phyloP scores from a whole-genome alignment of 2,888 invertebrate genomes.

The Archips crataeganus region DNA sequence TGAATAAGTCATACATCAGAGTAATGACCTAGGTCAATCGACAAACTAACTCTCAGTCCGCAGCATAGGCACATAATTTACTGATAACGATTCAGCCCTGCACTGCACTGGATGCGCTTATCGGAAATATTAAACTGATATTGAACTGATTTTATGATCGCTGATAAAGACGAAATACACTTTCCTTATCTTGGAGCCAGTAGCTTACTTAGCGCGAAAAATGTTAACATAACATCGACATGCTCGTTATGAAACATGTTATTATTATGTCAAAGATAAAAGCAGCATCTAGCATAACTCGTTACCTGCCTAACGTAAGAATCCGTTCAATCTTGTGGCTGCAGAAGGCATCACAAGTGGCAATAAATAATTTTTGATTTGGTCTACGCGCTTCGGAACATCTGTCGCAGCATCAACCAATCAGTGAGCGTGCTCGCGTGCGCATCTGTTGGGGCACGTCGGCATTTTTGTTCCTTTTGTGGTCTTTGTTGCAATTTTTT shows the following conservation, averaged over 20 bases:
- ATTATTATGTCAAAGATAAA: background rate
- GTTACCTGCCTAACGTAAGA: constrained; percentile 35
- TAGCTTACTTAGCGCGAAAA: too few species aligned
- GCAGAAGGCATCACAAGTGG: constrained; percentile 49
- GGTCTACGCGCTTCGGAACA: constrained; percentile 53
- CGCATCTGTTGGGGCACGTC: constrained; percentile 72
- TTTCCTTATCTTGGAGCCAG: too few species aligned
- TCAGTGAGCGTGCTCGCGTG: constrained; percentile 67
- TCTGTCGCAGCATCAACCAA: constrained; percentile 72
- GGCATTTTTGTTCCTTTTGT: constrained; percentile 67
- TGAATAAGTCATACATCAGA: background rate
- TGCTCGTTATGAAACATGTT: too few species aligned
- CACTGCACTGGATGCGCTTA: constrained; percentile 7
- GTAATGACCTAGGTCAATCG: constrained; percentile 29
- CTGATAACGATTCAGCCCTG: constrained; percentile 17
- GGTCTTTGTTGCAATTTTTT: constrained; percentile 65
- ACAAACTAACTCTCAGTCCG: constrained; percentile 8
- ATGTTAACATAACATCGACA: too few species aligned
- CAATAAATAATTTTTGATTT: constrained; percentile 58
- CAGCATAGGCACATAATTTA: background rate
- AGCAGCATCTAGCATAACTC: background rate
- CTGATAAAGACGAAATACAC: constrained; percentile 22
- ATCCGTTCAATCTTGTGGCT: constrained; percentile 44
- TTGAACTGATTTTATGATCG: constrained; percentile 13
- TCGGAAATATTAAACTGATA: constrained; percentile 18